A percentile compares a stretch with the other conserved stretches of the same genome.
Conservation (phyloP, 37 sponge, comb jelly and placozoan species). For the Petrosia ficiformis region DNA sequence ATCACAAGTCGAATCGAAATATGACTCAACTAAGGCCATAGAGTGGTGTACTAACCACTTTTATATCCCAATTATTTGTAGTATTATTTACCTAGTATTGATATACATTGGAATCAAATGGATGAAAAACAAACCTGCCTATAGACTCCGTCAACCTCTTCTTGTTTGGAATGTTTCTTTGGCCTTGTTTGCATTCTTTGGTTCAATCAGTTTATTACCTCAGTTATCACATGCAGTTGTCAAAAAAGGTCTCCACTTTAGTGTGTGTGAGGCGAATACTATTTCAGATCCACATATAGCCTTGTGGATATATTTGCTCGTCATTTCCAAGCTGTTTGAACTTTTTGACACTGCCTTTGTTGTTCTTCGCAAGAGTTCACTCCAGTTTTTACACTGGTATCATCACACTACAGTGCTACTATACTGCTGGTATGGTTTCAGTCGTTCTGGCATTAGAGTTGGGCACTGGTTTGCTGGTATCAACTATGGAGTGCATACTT, state of each 20-base stretch:
- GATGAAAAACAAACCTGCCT: conserved; percentile 38
- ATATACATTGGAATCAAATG: conserved; percentile 32
- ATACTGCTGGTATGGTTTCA: background rate
- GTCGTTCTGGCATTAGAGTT: background rate
- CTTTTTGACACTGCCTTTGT: background rate
- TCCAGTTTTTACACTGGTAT: background rate
- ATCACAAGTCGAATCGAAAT: too few relatives aligned
- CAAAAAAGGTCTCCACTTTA: too few relatives aligned
- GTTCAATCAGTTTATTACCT: too few relatives aligned
- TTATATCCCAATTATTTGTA: conserved; percentile 2
- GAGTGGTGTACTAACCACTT: background rate
- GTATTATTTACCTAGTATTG: conserved; percentile 32
- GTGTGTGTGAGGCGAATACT: too few relatives aligned
- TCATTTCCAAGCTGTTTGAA: background rate
- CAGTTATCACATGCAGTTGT: too few relatives aligned
- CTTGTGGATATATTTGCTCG: background rate
- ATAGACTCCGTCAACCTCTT: conserved; percentile 16
- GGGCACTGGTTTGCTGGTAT: background rate
- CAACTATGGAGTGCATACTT: background rate
- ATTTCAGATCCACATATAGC: background rate
- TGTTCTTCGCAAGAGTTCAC: background rate
- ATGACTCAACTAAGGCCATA: background rate
- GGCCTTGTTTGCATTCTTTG: conserved; percentile 52
- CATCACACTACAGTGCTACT: background rate
- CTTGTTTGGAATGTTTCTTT: conserved; percentile 49